A percentile compares a stretch with the other conserved stretches of the same genome.
Conservation (phyloP, 2,113 vertebrate genomes). For the Caloenas nicobarica region DNA sequence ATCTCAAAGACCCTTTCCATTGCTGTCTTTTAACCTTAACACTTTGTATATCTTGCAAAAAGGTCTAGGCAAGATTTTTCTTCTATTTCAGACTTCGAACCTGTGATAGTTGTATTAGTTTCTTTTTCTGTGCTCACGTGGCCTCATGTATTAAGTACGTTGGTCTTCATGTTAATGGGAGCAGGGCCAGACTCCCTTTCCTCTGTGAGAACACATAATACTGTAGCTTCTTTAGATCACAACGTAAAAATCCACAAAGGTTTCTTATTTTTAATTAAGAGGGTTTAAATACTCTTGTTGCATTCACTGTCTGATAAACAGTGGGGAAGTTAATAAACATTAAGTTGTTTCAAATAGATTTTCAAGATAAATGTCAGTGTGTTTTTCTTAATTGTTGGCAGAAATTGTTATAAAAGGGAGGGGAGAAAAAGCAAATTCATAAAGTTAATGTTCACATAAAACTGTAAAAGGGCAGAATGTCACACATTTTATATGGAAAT, state of each 20-base stretch:
- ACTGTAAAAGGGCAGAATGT: slow-evolving; percentile 23
- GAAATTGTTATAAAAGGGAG: background rate
- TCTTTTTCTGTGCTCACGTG: background rate
- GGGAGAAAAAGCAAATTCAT: background rate
- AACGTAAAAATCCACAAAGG: background rate
- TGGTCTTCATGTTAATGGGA: background rate
- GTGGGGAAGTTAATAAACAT: background rate
- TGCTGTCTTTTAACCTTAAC: background rate
- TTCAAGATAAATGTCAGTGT: background rate
- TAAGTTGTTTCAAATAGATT: background rate
- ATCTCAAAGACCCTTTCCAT: background rate
- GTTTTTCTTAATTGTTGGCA: background rate
- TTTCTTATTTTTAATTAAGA: background rate
- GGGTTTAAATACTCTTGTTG: background rate
- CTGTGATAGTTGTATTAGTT: background rate
- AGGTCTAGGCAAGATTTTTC: background rate
- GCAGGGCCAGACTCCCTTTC: background rate
- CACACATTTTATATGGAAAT: slow-evolving; percentile 38
- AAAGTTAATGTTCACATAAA: slow-evolving; percentile 38
- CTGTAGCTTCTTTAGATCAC: background rate
- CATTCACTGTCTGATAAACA: background rate
- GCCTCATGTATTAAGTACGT: background rate
- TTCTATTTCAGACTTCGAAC: background rate
- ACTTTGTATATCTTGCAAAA: background rate
- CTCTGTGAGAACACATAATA: background rate